Conservation (phyloP, 1,140 invertebrate genomes). For the Agraylea sexmaculata region DNA sequence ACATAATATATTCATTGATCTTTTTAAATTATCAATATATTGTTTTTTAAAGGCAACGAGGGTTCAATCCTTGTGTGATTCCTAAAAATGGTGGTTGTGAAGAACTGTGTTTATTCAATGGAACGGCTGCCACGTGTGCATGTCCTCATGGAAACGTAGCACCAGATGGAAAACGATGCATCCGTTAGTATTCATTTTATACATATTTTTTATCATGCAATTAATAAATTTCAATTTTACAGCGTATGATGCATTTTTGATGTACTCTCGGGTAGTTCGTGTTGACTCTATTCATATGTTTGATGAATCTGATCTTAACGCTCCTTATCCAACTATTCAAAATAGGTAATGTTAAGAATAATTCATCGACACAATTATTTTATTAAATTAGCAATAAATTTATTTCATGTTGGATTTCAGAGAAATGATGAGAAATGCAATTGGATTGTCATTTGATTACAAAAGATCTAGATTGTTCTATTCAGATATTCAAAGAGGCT, state of each 20-base stretch:
- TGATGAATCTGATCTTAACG: constrained; percentile 57
- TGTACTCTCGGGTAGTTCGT: constrained; percentile 60
- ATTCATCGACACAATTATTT: not conserved
- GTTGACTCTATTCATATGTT: constrained; percentile 66
- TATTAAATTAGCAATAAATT: not conserved
- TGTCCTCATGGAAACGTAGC: constrained; percentile 63
- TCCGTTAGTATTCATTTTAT: constrained; percentile 31
- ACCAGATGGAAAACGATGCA: constrained; percentile 49
- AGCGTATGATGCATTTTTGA: constrained; percentile 63
- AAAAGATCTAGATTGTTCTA: constrained; percentile 59
- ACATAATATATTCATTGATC: no score
- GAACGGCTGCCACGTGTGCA: constrained; percentile 51
- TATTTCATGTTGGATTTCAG: constrained; percentile 22
- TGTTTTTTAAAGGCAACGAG: constrained; percentile 32
- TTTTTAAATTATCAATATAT: no score
- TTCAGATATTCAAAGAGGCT: constrained; percentile 75
- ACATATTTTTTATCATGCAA: constrained; percentile 3
- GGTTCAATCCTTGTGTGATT: constrained; percentile 52
- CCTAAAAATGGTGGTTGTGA: constrained; percentile 63
- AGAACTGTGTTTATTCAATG: constrained; percentile 69
- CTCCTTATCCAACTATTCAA: constrained; percentile 62
- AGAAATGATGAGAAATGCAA: constrained; percentile 67
- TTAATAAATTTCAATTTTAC: constrained; percentile 23
- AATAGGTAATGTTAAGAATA: constrained; percentile 33
- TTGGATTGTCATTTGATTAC: constrained; percentile 74